phyloP scores from a whole-genome alignment of 2,113 vertebrate species.

The Eolophus roseicapilla region DNA sequence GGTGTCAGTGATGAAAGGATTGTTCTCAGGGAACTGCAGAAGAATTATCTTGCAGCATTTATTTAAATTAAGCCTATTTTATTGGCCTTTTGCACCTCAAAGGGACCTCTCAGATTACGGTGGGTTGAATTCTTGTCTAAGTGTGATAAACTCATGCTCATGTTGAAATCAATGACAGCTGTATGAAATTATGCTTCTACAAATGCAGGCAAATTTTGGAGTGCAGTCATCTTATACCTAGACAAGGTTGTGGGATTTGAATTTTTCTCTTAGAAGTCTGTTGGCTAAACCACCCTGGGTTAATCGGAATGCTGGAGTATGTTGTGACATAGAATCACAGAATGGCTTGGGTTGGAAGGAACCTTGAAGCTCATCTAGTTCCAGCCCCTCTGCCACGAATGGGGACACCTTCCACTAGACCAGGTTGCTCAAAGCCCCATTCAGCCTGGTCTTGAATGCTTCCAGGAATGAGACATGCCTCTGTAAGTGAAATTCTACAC shows the following conservation, averaged over 20 bases:
- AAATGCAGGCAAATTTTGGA: background rate
- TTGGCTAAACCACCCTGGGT: background rate
- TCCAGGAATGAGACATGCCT: background rate
- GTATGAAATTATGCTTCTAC: background rate
- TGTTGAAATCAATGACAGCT: background rate
- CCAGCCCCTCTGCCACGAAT: background rate
- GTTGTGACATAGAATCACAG: background rate
- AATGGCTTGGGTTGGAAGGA: background rate
- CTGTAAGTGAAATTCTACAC: background rate
- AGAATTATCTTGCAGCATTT: background rate
- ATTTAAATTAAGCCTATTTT: conserved; percentile 5
- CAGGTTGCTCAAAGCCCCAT: background rate
- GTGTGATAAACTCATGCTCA: background rate
- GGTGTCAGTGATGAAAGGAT: background rate
- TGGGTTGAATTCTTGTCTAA: background rate
- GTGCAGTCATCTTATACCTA: background rate
- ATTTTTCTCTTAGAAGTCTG: background rate
- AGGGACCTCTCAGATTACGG: background rate
- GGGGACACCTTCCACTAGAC: background rate
- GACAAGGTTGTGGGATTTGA: background rate
- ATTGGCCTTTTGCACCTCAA: background rate
- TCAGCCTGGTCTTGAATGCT: background rate
- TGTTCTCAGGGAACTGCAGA: background rate
- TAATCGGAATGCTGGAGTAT: background rate
- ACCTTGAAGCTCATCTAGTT: background rate